Percentiles rank a stretch among this genome's conserved stretches.
These are phyloP conservation scores for Tyria jacobaeae DNA, from an alignment of 2,888 invertebrate species.

Conservation along the genomic window DNA sequence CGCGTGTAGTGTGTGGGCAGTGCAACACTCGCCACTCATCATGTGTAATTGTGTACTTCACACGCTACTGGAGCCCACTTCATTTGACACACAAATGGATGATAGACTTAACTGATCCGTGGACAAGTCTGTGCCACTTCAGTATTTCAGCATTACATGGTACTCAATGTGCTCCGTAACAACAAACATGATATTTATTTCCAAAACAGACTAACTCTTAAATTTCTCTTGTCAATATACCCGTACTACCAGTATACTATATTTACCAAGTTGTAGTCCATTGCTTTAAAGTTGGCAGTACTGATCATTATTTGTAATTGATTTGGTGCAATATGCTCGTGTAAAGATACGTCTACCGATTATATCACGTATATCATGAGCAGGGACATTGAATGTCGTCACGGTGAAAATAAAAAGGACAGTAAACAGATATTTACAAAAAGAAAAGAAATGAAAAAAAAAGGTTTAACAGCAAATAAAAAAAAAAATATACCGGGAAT, in stretches of 20 bases:
- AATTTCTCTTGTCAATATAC: no score
- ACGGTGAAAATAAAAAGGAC: not conserved
- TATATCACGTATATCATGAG: not conserved
- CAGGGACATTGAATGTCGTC: not conserved
- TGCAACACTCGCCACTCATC: not conserved
- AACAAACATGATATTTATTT: no score
- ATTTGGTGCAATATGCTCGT: not conserved
- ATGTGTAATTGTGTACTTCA: not conserved
- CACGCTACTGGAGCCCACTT: not conserved
- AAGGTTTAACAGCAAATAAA: slow-evolving; percentile 51
- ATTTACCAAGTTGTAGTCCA: no score
- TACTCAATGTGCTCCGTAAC: no score
- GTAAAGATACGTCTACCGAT: not conserved
- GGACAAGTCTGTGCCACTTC: not conserved
- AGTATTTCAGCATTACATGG: no score
- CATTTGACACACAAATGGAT: not conserved
- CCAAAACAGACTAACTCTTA: no score
- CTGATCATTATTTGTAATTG: no score
- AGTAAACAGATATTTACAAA: slow-evolving; percentile 40
- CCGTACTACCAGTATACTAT: no score
- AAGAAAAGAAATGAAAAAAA: slow-evolving; percentile 29
- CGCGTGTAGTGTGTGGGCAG: slow-evolving; percentile 43
- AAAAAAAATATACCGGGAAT: slow-evolving; percentile 92
- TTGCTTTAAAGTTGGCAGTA: no score
- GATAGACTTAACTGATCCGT: not conserved